Evolutionary conservation across 92 coral and sea anemone genomes (phyloP).

Genomic region (Heliopora coerulea): DNA sequence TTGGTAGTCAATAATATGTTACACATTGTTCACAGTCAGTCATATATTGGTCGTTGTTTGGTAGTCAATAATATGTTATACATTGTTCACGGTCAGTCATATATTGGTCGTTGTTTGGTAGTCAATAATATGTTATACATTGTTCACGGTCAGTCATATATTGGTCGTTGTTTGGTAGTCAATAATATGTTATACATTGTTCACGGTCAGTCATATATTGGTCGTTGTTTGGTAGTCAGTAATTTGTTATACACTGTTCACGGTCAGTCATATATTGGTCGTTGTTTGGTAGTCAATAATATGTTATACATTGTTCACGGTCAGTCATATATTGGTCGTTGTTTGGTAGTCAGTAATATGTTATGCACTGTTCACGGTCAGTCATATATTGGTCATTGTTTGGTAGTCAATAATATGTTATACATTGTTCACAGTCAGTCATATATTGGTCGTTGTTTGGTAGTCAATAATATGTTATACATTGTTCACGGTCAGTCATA

Average conservation of each 20-base stretch:
- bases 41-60: not conserved
- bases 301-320: too few relatives aligned
- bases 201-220: not conserved
- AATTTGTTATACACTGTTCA: too few relatives aligned
- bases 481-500: slow-evolving; percentile 1
- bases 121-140: not conserved
- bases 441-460: not conserved
- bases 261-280: not conserved
- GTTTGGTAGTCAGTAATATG: not conserved
- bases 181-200: not conserved
- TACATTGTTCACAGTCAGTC: too few relatives aligned
- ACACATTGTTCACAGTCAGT: too few relatives aligned
- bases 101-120: not conserved
- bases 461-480: not conserved
- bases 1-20: not conserved
- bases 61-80: not conserved
- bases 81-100: not conserved
- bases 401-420: not conserved
- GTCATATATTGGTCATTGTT: not conserved
- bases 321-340: not conserved
- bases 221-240: not conserved
- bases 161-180: not conserved
- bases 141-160: too few relatives aligned
- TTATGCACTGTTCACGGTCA: too few relatives aligned
- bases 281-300: not conserved